Conservation (phyloP, 2,797 vertebrate genomes). For the Notolepis coatsorum region DNA sequence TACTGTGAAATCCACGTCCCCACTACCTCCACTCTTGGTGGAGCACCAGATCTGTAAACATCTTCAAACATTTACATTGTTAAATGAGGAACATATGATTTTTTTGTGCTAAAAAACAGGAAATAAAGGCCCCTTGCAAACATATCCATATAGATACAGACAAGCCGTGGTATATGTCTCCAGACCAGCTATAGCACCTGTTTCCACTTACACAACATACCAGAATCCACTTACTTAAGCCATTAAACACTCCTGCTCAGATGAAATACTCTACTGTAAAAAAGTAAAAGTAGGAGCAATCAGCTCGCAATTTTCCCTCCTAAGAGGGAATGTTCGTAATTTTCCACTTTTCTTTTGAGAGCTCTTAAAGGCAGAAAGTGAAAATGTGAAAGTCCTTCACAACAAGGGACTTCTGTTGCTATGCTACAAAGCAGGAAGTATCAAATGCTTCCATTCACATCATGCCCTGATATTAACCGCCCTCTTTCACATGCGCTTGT, state of each 20-base stretch:
- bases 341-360: constrained; percentile 30
- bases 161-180: constrained; percentile 51
- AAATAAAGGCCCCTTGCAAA: constrained; percentile 17
- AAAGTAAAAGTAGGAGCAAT: constrained; percentile 45
- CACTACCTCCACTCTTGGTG: background rate
- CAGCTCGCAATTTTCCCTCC: constrained; percentile 36
- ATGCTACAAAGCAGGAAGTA: background rate
- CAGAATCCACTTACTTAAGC: constrained; percentile 73
- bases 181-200: constrained; percentile 62
- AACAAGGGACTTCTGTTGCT: constrained; percentile 6
- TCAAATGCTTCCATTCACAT: background rate
- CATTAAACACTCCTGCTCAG: constrained; percentile 69
- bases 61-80: constrained; percentile 3
- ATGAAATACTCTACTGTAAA: constrained; percentile 62
- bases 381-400: constrained; percentile 3
- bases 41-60: constrained; percentile 3
- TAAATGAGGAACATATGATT: constrained; percentile 29
- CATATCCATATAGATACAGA: constrained; percentile 37
- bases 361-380: constrained; percentile 8
- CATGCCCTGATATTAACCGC: background rate
- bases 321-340: constrained; percentile 41
- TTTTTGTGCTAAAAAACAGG: constrained; percentile 6
- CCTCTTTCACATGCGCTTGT: background rate
- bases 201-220: constrained; percentile 77
- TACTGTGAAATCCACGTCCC: constrained; percentile 5